phyloP scores from a whole-genome alignment of 2,888 invertebrate species.

The Onthophagus sagittarius region DNA sequence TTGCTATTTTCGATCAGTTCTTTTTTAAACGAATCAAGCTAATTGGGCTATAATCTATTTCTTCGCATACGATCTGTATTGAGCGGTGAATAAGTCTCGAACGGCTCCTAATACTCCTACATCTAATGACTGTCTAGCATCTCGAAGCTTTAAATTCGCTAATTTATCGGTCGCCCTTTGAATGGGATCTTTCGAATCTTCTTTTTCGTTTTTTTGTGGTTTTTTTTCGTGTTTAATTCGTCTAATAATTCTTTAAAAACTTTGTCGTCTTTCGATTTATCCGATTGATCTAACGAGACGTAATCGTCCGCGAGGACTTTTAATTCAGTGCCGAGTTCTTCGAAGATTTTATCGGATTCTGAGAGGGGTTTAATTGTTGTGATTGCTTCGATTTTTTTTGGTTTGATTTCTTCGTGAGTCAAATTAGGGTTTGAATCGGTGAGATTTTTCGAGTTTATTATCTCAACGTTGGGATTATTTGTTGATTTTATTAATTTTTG shows the following conservation, averaged over 20 bases:
- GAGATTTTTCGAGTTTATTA: constrained; percentile 33
- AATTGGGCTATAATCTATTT: neutral
- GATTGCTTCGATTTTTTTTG: constrained; percentile 8
- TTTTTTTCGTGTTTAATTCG: constrained; percentile 32
- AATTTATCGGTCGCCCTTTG: constrained; percentile 41
- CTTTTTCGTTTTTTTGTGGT: too few relatives aligned
- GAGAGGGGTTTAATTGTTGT: constrained; percentile 10
- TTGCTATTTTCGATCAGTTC: neutral
- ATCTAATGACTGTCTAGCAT: constrained; percentile 39
- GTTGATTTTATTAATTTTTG: constrained; percentile 35
- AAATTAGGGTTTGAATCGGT: constrained; percentile 18
- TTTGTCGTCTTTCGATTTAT: constrained; percentile 37
- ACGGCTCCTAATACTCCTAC: constrained; percentile 41
- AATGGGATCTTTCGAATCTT: constrained; percentile 34
- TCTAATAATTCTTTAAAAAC: constrained; percentile 43
- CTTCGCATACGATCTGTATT: constrained; percentile 28
- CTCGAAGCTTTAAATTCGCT: constrained; percentile 40
- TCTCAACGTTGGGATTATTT: constrained; percentile 35
- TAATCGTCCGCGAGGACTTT: constrained; percentile 24
- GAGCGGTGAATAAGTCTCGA: constrained; percentile 43
- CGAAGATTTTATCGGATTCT: constrained; percentile 33
- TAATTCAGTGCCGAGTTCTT: constrained; percentile 38
- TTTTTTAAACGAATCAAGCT: neutral
- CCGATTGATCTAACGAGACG: constrained; percentile 31
- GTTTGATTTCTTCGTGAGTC: constrained; percentile 26